phyloP scores from a whole-genome alignment of 2,888 invertebrate species.

The Deilephila porcellus region DNA sequence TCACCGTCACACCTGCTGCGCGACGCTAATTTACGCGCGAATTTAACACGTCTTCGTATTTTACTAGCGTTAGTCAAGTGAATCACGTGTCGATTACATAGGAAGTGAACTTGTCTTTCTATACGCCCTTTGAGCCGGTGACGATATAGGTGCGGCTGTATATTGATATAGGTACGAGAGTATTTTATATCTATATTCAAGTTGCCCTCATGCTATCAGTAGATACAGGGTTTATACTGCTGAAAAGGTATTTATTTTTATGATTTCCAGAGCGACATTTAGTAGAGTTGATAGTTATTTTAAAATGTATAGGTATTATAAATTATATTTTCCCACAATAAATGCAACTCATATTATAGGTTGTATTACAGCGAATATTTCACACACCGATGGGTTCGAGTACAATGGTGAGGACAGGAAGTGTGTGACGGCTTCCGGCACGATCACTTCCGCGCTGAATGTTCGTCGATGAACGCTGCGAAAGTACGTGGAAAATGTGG shows the following conservation, averaged over 20 bases:
- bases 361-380: neutral
- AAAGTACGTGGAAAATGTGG: constrained; percentile 13
- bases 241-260: too few species aligned
- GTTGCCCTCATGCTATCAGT: too few species aligned
- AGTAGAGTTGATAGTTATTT: too few species aligned
- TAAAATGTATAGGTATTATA: too few species aligned
- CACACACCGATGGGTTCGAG: constrained; percentile 12
- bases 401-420: constrained; percentile 39
- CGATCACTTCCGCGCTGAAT: constrained; percentile 41
- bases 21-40: constrained; percentile 20
- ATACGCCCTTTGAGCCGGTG: too few species aligned
- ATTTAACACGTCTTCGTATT: constrained; percentile 22
- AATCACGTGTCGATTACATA: constrained; percentile 17
- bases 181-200: too few species aligned
- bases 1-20: constrained; percentile 20
- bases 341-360: neutral
- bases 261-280: too few species aligned
- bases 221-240: too few species aligned
- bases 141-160: too few species aligned
- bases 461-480: neutral
- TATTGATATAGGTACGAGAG: too few species aligned
- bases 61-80: constrained; percentile 8
- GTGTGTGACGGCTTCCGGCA: constrained; percentile 48
- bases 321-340: neutral
- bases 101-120: too few species aligned